phyloP scores from a whole-genome alignment of 2,113 vertebrate species.

The Dromiciops gliroides region DNA sequence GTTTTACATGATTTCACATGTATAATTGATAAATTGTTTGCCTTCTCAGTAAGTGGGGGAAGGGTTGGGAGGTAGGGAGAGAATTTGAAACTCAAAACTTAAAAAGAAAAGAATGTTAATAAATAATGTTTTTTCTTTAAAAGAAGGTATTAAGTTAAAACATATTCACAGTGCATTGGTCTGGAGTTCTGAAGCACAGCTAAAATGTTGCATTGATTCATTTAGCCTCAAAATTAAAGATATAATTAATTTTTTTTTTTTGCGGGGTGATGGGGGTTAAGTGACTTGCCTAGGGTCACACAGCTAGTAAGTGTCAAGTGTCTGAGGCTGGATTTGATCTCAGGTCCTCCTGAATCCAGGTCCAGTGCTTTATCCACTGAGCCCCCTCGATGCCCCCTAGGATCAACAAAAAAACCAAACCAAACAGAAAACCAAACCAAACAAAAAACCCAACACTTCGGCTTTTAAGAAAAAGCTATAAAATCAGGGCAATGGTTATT shows the following conservation, averaged over 20 bases:
- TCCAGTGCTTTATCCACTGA: too few species aligned
- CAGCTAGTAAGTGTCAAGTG: too few species aligned
- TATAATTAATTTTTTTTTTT: too few species aligned
- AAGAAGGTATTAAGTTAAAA: constrained; percentile 9
- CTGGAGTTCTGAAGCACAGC: constrained; percentile 2
- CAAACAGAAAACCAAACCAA: too few species aligned
- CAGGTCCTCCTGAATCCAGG: too few species aligned
- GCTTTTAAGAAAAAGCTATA: constrained; percentile 17
- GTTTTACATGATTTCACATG: neutral
- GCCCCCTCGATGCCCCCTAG: too few species aligned
- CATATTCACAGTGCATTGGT: neutral
- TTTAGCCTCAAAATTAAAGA: neutral
- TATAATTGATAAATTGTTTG: neutral
- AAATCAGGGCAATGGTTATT: neutral
- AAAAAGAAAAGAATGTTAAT: neutral
- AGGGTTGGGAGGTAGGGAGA: neutral
- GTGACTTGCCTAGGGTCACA: too few species aligned
- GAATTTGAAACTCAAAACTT: neutral
- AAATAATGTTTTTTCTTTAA: too few species aligned
- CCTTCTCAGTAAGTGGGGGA: neutral
- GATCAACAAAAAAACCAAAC: too few species aligned
- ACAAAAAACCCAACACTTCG: too few species aligned
- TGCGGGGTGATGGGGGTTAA: too few species aligned
- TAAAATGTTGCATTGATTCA: neutral
- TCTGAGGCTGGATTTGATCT: too few species aligned